Evolutionary conservation across 2,888 invertebrate species (phyloP).

Genomic region (Steinernema hermaphroditum): DNA sequence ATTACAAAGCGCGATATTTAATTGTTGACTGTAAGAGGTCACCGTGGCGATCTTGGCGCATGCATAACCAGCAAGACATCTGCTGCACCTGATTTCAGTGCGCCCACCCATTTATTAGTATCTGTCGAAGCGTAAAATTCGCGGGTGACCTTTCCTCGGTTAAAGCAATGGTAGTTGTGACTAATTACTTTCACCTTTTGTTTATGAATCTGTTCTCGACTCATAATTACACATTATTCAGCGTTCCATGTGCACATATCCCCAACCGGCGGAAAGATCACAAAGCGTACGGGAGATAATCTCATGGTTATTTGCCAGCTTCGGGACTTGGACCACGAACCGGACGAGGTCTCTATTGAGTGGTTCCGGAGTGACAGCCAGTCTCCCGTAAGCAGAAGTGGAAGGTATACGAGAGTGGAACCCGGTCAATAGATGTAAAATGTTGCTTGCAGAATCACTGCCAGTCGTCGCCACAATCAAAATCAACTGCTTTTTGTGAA

Average conservation of each 20-base stretch:
- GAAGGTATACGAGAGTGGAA: conserved; percentile 5
- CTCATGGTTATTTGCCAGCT: conserved; percentile 16
- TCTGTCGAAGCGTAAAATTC: conserved; percentile 22
- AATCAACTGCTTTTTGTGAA: conserved; percentile 13
- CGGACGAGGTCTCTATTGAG: background rate
- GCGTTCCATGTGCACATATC: conserved; percentile 27
- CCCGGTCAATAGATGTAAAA: background rate
- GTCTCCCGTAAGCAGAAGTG: background rate
- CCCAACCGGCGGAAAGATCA: background rate
- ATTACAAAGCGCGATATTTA: conserved; percentile 26
- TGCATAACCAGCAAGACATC: background rate
- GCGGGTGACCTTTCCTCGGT: conserved; percentile 1
- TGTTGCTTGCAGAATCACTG: background rate
- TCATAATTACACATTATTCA: background rate
- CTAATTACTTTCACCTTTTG: conserved; percentile 23
- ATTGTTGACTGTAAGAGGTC: background rate
- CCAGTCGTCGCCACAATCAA: background rate
- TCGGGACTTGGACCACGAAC: conserved; percentile 2
- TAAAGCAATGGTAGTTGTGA: background rate
- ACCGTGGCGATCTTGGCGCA: background rate
- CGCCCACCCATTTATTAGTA: conserved; percentile 15
- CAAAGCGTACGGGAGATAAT: conserved; percentile 14
- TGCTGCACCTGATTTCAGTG: conserved; percentile 27
- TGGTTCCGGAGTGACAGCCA: background rate
- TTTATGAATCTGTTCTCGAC: background rate